Evolutionary conservation across 2,888 invertebrate species (phyloP).

Genomic region (Tineola bisselliella): DNA sequence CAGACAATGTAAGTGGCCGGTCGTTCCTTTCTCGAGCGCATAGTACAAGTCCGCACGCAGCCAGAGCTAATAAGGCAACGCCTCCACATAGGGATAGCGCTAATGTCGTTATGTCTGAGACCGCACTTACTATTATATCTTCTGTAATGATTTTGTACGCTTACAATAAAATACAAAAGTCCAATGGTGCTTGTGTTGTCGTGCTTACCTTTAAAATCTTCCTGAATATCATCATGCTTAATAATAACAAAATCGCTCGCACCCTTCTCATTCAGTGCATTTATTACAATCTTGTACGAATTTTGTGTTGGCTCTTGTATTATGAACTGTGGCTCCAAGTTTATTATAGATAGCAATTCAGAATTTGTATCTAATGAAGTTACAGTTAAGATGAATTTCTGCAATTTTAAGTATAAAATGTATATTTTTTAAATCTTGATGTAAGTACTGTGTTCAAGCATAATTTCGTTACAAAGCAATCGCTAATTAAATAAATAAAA

Average conservation of each 20-base stretch:
- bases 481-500: too few species aligned
- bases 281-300: conserved; percentile 41
- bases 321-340: conserved; percentile 46
- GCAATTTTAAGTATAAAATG: conserved; percentile 25
- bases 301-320: conserved; percentile 41
- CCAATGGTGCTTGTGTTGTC: too few species aligned
- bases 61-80: conserved; percentile 50
- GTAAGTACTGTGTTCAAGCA: too few species aligned
- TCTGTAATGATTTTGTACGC: too few species aligned
- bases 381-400: conserved; percentile 53
- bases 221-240: conserved; percentile 33
- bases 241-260: conserved; percentile 45
- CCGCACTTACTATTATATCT: conserved; percentile 30
- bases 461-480: too few species aligned
- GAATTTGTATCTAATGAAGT: conserved; percentile 32
- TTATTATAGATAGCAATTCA: conserved; percentile 42
- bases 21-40: conserved; percentile 43
- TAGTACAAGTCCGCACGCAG: conserved; percentile 57
- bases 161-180: too few species aligned
- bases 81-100: conserved; percentile 53
- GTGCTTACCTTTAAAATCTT: conserved; percentile 32
- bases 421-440: too few species aligned
- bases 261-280: conserved; percentile 54
- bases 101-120: conserved; percentile 44
- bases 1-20: conserved; percentile 45